phyloP scores from a whole-genome alignment of 1,140 invertebrate species.

The Pemphigus obesinymphae region DNA sequence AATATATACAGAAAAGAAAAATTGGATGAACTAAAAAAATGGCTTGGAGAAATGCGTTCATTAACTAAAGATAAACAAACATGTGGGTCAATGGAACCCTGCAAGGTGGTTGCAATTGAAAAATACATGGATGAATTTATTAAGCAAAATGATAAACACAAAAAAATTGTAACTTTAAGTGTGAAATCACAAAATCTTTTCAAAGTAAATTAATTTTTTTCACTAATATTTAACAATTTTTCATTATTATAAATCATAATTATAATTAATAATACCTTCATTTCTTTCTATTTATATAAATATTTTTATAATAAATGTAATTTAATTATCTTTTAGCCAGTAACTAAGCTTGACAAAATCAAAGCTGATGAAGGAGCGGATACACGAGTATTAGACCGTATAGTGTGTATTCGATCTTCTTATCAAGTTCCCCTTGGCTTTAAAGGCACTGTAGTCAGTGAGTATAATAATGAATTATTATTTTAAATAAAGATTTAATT shows the following conservation, averaged over 20 bases:
- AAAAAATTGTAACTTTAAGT: constrained; percentile 60
- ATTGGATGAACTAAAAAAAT: constrained; percentile 3
- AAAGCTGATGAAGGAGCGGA: constrained; percentile 63
- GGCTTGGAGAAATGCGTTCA: constrained; percentile 21
- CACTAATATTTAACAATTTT: not conserved
- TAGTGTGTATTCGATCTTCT: constrained; percentile 69
- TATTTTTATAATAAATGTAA: too few species aligned
- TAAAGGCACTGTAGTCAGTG: constrained; percentile 74
- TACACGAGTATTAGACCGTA: constrained; percentile 73
- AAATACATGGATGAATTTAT: constrained; percentile 32
- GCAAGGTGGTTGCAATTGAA: constrained; percentile 19
- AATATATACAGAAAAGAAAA: constrained; percentile 1
- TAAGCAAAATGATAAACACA: constrained; percentile 24
- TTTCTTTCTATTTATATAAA: too few species aligned
- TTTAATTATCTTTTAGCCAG: constrained; percentile 9
- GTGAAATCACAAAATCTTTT: constrained; percentile 60
- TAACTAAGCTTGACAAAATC: constrained; percentile 51
- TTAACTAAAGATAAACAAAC: constrained; percentile 42
- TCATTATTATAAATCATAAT: not conserved
- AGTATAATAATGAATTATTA: constrained; percentile 24
- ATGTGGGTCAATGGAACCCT: constrained; percentile 36
- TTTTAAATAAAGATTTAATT: not conserved
- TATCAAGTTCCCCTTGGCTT: constrained; percentile 75
- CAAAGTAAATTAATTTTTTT: constrained; percentile 17
- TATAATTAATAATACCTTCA: too few species aligned